These are phyloP conservation scores for Pyrocephalus nanus DNA, from an alignment of 2,797 vertebrate genomes.

Conservation along the genomic window DNA sequence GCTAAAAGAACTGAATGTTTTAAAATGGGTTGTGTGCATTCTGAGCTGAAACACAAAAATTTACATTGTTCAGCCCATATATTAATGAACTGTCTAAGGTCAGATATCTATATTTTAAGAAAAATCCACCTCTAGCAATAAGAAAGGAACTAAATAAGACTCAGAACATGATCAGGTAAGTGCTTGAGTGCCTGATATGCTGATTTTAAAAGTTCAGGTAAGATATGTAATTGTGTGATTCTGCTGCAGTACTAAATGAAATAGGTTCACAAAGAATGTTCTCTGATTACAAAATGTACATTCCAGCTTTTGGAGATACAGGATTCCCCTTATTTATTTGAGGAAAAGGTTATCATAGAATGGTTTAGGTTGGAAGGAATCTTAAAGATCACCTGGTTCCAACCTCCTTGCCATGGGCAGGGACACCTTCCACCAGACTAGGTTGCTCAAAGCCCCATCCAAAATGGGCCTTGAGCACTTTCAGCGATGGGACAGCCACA, in stretches of 20 bases:
- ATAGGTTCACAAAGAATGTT: not conserved
- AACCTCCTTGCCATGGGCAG: accelerated
- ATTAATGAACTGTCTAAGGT: not conserved
- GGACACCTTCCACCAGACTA: not conserved
- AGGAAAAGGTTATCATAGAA: not conserved
- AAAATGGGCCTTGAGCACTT: not conserved
- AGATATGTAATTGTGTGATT: not conserved
- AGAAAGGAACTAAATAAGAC: not conserved
- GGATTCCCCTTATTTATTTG: not conserved
- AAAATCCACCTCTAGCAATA: not conserved
- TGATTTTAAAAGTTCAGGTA: not conserved
- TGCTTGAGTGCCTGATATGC: not conserved
- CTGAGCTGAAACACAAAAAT: not conserved
- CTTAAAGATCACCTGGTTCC: not conserved
- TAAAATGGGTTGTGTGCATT: not conserved
- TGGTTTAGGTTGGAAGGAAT: not conserved
- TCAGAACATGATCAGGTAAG: not conserved
- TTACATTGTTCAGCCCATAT: not conserved
- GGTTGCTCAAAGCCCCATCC: not conserved
- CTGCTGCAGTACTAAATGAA: not conserved
- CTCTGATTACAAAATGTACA: not conserved
- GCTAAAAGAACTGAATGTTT: not conserved
- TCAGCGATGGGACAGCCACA: not conserved
- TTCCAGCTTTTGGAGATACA: not conserved
- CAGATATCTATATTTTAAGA: not conserved